Evolutionary conservation across 2,113 vertebrate genomes (phyloP), one percentile per base, ranked within the genome.

Genomic region (Gobius niger): DNA sequence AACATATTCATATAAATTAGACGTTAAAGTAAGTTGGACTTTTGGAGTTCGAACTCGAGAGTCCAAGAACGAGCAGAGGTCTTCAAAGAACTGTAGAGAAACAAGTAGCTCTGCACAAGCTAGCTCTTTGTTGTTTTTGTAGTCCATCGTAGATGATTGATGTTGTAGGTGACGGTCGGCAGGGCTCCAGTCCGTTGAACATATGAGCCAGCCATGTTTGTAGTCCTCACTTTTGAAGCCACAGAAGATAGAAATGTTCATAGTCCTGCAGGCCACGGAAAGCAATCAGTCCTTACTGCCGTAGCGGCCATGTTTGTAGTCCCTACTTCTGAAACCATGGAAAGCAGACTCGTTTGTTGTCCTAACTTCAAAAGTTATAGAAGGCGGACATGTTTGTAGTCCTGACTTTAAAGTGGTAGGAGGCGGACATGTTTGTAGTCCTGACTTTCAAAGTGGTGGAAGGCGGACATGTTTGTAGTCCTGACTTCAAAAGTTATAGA

Each of bases 391-490:
- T 34, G 24, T 34, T 54, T 54, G 52, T 24, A 54, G 52, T 24
- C 16, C 18, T 53, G 10, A 1, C 5, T 47, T 67, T 76, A 49
- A 19, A 44, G 57, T 63, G 19, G 60, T 56, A 47, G 70, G 16
- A 50, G 63, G 14, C 19, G 18, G 12, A 65, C 53, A 40, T 71
- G 47, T 59, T 63, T 68, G 62, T 14, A 54, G 63, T 51, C 63
- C 61, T 63, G 88, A 91, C 73, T 91, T 92, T 81, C 91, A 85
- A 53, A 91, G 88, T 90, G 90, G 91, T 2, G 3, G 24, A 24
- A 24, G 24, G 24, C 24, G 24, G 24, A 24, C 24, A 24, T 24
- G 1, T 24, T 54, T 54, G 52, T 24, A 54, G 52, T 54, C 7
- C 10, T 52, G 16, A 7, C 1, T 47, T 67, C 70, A 76, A 47